Evolutionary conservation across 2,797 vertebrate species (phyloP).

Genomic region (Fringilla coelebs): DNA sequence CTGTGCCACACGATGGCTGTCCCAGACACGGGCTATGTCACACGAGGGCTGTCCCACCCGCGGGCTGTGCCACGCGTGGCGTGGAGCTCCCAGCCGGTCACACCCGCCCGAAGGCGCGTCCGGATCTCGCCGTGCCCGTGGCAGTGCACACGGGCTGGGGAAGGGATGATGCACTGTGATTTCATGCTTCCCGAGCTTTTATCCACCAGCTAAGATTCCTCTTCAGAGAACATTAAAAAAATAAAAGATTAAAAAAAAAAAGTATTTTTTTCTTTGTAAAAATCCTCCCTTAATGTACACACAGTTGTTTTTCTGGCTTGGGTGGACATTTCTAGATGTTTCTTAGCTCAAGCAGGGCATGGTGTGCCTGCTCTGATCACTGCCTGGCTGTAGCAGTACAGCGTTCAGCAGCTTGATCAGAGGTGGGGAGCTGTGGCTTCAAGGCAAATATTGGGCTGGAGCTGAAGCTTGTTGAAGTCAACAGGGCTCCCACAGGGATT

Average conservation of each 20-base stretch:
- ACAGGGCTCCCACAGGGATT: background rate
- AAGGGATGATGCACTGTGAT: background rate
- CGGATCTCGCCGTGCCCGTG: background rate
- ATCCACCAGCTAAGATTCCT: background rate
- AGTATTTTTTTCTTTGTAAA: background rate
- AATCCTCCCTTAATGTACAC: background rate
- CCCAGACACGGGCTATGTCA: background rate
- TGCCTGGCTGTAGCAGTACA: background rate
- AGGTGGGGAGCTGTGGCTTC: background rate
- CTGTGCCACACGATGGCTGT: no score
- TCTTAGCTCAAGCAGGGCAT: background rate
- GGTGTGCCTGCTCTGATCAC: background rate
- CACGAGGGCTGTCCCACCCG: background rate
- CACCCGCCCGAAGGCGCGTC: background rate
- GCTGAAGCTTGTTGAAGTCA: background rate
- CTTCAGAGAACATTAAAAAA: background rate
- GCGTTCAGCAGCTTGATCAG: background rate
- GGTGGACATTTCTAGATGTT: background rate
- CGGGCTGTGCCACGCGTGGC: background rate
- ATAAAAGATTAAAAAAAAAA: no score
- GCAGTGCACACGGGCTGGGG: accelerated
- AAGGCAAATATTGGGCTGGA: background rate
- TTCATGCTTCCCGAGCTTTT: background rate
- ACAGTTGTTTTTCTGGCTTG: background rate
- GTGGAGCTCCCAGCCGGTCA: background rate